Evolutionary conservation across 2,113 vertebrate genomes (phyloP), one percentile per base, ranked within the genome.

Genomic region (Pipra filicauda): DNA sequence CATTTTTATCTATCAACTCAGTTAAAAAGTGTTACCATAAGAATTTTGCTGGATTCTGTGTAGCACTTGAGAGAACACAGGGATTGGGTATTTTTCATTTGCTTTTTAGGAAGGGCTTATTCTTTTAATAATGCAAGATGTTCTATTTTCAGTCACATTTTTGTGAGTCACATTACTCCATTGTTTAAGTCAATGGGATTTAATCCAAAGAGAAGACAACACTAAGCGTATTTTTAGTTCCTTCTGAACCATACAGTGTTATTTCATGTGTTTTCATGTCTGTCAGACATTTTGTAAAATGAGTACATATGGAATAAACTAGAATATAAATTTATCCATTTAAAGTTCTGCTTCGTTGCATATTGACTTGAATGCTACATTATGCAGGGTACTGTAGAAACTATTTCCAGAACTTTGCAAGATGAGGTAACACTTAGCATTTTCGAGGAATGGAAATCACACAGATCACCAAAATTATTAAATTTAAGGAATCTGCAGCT

Each of bases 61-160:
- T 76, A 49, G 35, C 43, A 62, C 10, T 13, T 89, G n/a, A n/a
- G 20, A 10, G 46, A 88, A 76, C 11, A 11, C 52, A 84, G 9
- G 11, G 27, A 37, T 44, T 93, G 6, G 31, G 13, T 7, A 41
- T 72, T 84, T 79, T 80, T 48, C 9, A 33, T 88, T 85, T 65
- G 19, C 30, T 73, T 35, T 87, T 82, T 85, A 79, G 27, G 66
- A 81, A 52, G 13, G 37, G 4, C 48, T 75, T 39, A 59, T 72
- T 88, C 7, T 69, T 88, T 90, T 65, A 61, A 54, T 83, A 80
- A 88, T 85, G 54, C 43, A 83, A 72, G 12, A 72, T 85, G 54
- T 94, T 91, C 67, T 76, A 73, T 82, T 92, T 93, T 90, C 54
- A 43, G 78, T 79, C 21, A n/a, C 12, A 26, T 48, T 91, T 95